Evolutionary conservation across 1,140 invertebrate species (phyloP).

Genomic region (Papilio helenus): DNA sequence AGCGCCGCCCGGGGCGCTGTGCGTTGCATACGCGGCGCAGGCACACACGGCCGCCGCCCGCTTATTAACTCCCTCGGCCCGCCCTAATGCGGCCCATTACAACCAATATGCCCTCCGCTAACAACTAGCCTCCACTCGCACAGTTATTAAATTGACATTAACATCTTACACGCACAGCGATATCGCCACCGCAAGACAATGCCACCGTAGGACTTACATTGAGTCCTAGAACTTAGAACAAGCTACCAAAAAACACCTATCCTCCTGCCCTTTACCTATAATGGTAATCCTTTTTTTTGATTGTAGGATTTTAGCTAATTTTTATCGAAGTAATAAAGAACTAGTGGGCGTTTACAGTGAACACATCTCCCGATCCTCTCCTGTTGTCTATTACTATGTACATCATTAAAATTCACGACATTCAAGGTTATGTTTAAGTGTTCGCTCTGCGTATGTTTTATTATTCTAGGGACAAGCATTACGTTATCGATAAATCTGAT

Average conservation of each 20-base stretch:
- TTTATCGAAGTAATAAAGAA: no score
- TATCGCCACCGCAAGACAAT: background rate
- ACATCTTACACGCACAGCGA: slow-evolving; percentile 38
- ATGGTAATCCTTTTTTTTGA: no score
- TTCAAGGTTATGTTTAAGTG: background rate
- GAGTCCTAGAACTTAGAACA: background rate
- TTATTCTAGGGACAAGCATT: background rate
- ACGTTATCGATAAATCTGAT: background rate
- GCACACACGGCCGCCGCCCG: slow-evolving; percentile 56
- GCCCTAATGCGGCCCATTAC: slow-evolving; percentile 78
- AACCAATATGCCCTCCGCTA: slow-evolving; percentile 63
- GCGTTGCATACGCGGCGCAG: slow-evolving; percentile 41
- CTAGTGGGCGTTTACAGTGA: no score
- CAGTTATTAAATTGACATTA: slow-evolving; percentile 68
- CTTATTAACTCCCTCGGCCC: slow-evolving; percentile 78
- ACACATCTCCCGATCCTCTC: background rate
- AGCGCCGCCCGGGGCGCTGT: slow-evolving; percentile 59
- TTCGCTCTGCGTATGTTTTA: background rate
- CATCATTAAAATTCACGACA: background rate
- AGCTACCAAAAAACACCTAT: background rate
- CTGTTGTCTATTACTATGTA: background rate
- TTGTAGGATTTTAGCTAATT: no score
- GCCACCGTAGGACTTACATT: background rate
- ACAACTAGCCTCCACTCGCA: slow-evolving; percentile 38
- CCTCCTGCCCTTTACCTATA: background rate